Percentiles rank a stretch among this genome's conserved stretches.
phyloP scores from a whole-genome alignment of 2,113 vertebrate genomes.

The Oostethus manadensis region DNA sequence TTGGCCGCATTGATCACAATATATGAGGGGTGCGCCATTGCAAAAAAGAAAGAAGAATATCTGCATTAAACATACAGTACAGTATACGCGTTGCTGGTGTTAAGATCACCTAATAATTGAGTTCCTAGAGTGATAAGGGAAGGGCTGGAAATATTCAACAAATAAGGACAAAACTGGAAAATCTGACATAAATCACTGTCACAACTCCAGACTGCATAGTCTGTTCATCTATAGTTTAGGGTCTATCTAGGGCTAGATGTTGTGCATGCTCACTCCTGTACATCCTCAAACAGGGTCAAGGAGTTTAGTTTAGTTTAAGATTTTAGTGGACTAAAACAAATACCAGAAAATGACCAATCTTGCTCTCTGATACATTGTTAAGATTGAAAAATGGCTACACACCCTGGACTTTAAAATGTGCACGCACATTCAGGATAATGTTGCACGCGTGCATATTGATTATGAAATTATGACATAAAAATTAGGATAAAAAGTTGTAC shows the following conservation, averaged over 20 bases:
- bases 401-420: neutral
- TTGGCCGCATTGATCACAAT: conserved; percentile 16
- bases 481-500: neutral
- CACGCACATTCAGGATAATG: neutral
- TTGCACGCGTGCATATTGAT: neutral
- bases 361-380: too few species aligned
- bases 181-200: neutral
- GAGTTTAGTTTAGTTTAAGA: neutral
- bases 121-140: neutral
- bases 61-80: neutral
- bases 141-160: neutral
- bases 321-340: too few species aligned
- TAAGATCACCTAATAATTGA: neutral
- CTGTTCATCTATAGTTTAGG: neutral
- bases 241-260: neutral
- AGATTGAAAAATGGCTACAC: neutral
- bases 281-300: neutral
- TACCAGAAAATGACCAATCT: too few species aligned
- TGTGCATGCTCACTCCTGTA: neutral
- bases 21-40: conserved; percentile 1
- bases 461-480: too few species aligned
- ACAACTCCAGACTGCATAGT: neutral
- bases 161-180: neutral
- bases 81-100: neutral
- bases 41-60: neutral